Conservation (phyloP, 2,888 invertebrate species). For the Tiliacea aurago region DNA sequence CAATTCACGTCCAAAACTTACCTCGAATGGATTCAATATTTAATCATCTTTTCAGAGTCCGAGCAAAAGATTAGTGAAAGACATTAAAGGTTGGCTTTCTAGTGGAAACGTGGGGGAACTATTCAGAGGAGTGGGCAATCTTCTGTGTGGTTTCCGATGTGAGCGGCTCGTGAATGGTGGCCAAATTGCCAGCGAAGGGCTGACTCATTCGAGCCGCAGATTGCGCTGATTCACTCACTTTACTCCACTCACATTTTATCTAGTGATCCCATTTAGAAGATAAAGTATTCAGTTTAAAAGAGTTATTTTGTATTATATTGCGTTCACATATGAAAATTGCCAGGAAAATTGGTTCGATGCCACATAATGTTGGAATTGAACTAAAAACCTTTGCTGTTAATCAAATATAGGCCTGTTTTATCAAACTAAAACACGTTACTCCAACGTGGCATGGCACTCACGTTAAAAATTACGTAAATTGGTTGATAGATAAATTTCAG, state of each 20-base stretch:
- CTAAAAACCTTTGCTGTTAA: background rate
- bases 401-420: conserved; percentile 1
- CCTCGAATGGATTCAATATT: conserved; percentile 63
- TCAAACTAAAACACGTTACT: background rate
- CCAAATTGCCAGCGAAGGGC: conserved; percentile 86
- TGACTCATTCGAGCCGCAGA: conserved; percentile 82
- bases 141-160: conserved; percentile 85
- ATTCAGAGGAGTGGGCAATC: conserved; percentile 80
- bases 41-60: conserved; percentile 63
- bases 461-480: conserved; percentile 35
- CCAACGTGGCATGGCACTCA: background rate
- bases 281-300: conserved; percentile 55
- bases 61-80: conserved; percentile 68
- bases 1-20: conserved; percentile 58
- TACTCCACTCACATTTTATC: conserved; percentile 74
- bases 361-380: background rate
- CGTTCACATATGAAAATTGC: conserved; percentile 32
- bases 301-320: conserved; percentile 31
- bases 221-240: conserved; percentile 83
- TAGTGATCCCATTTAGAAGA: conserved; percentile 68
- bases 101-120: conserved; percentile 67
- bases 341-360: conserved; percentile 1
- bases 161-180: conserved; percentile 81
- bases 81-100: conserved; percentile 75
- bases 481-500: conserved; percentile 29